These are phyloP conservation scores for Parauchenoglanis punctatus DNA, from an alignment of 2,797 vertebrate species.

Conservation along the genomic window DNA sequence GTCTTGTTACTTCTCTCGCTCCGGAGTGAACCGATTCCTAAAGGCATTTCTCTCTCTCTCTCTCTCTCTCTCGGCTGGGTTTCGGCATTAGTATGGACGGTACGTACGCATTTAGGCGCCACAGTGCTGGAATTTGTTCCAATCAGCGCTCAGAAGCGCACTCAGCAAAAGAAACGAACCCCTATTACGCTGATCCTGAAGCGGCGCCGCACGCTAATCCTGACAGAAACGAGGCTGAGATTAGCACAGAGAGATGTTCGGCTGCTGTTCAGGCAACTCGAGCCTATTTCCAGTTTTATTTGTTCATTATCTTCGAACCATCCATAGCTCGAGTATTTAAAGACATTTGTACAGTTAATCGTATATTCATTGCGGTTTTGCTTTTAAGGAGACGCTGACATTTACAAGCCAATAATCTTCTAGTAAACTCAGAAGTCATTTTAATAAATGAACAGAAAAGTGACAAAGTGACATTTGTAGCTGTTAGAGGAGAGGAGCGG, in stretches of 20 bases:
- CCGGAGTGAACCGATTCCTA: not conserved
- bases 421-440: not conserved
- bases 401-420: not conserved
- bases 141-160: not conserved
- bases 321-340: not conserved
- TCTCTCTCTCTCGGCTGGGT: too few relatives aligned
- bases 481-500: not conserved
- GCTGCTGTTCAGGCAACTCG: not conserved
- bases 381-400: not conserved
- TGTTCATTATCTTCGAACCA: not conserved
- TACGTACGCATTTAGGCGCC: not conserved
- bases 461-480: conserved; percentile 1
- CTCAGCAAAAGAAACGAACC: not conserved
- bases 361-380: not conserved
- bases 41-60: too few relatives aligned
- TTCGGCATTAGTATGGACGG: not conserved
- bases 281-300: not conserved
- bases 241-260: not conserved
- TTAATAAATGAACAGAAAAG: not conserved
- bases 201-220: not conserved
- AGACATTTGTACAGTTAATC: not conserved
- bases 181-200: not conserved
- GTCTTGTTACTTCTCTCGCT: not conserved
- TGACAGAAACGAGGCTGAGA: not conserved
- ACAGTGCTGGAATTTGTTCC: not conserved